phyloP scores from a whole-genome alignment of 53 echinoderm and acorn worm species.

The Paracentrotus lividus region DNA sequence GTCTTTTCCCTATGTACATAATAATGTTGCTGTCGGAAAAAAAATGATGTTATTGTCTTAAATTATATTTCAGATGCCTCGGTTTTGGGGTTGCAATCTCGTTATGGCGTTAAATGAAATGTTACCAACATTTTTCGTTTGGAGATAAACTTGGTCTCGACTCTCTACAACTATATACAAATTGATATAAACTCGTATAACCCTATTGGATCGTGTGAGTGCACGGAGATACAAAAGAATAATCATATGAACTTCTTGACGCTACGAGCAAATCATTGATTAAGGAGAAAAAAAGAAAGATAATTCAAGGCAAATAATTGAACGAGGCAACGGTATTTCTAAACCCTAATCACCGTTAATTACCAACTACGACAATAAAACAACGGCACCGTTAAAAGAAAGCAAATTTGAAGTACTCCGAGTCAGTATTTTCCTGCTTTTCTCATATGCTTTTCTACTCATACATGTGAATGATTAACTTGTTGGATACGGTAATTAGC shows the following conservation, averaged over 20 bases:
- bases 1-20: no score
- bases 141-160: no score
- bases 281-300: not conserved
- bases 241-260: not conserved
- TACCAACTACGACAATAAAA: slow-evolving; percentile 4
- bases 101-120: no score
- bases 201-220: not conserved
- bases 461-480: slow-evolving; percentile 51
- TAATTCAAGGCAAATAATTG: not conserved
- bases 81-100: no score
- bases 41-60: no score
- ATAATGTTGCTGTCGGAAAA: no score
- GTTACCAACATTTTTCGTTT: no score
- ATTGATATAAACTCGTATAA: no score
- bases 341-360: not conserved
- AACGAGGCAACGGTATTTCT: slow-evolving; percentile 43
- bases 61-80: no score
- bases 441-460: not conserved
- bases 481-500: not conserved
- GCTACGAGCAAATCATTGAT: not conserved
- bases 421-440: not conserved
- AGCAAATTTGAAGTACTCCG: slow-evolving; percentile 9
- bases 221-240: not conserved
- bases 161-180: no score
- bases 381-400: not conserved